Base-by-base conservation (phyloP, 2,113 vertebrate genomes). In the Austrofundulus limnaeus region DNA sequence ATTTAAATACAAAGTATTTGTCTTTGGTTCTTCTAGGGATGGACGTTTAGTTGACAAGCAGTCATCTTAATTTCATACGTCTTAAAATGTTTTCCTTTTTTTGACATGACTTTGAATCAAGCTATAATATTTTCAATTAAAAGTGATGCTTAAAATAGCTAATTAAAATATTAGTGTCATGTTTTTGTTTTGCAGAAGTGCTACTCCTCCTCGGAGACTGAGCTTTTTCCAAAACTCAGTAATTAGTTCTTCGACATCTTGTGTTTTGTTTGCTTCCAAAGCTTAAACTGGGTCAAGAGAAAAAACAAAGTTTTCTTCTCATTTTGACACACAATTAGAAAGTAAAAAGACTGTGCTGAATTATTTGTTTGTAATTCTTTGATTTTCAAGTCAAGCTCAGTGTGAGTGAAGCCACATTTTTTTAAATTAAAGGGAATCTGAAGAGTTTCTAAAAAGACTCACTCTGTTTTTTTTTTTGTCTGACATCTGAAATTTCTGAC, bases 401-500 rank as follows among this genome's bases (percentile, higher is more conserved):
- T 53, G n/a, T 17, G 24, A 51, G 54, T 20, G 42, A 31, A 48
- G n/a, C 14, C 52, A 31, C 21, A 68, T 56, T 50, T 60, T n/a
- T 62, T 37, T 20, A 69, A 6, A 19, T 8, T 53, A 25, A 58
- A 34, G 31, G 31, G 28, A 34, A 41, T 61, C n/a, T 13, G 16
- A 2, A 13, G 55, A 59, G 25, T 50, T 38, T 58, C 31, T 43
- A 6, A 20, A 25, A 37, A 43, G 17, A 69, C 34, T 5, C 37
- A 43, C 7, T 28, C 52, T 38, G 38, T 28, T n/a, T n/a, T n/a
- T n/a, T n/a, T 17, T 23, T 43, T 1, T 52, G 23, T 66, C 38
- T 67, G 55, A 65, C 47, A 63, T 72, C 52, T 21, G 20, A 24
- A 42, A 50, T 67, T 70, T 41, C 59, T 64, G 60, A 31, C 23